These are phyloP conservation scores for Pelodytes ibericus DNA, from an alignment of 2,797 vertebrate species.

Conservation along the genomic window DNA sequence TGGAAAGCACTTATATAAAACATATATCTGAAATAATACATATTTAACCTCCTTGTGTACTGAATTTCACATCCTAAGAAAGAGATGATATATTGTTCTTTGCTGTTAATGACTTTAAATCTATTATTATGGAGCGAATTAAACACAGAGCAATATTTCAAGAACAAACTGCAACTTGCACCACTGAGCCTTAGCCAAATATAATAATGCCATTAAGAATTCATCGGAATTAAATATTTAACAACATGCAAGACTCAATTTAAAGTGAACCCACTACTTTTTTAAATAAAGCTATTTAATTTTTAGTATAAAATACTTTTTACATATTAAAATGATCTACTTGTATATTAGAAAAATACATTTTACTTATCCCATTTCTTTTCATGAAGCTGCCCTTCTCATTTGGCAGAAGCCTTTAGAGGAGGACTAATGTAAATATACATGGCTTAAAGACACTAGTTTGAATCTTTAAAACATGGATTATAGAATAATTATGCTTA, in stretches of 20 bases:
- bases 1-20: too few relatives aligned
- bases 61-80: constrained; percentile 66
- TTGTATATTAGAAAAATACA: too few relatives aligned
- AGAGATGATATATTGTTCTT: constrained; percentile 62
- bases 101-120: constrained; percentile 61
- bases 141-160: constrained; percentile 65
- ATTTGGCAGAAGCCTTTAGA: too few relatives aligned
- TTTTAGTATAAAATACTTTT: too few relatives aligned
- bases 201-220: constrained; percentile 55
- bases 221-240: constrained; percentile 59
- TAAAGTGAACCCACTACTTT: not conserved
- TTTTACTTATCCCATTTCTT: too few relatives aligned
- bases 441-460: too few relatives aligned
- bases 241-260: constrained; percentile 52
- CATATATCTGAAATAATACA: not conserved
- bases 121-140: constrained; percentile 70
- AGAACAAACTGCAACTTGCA: constrained; percentile 62
- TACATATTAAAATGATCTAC: too few relatives aligned
- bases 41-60: not conserved
- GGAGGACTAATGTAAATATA: too few relatives aligned
- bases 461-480: too few relatives aligned
- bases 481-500: too few relatives aligned
- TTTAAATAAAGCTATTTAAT: not conserved
- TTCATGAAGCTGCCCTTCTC: too few relatives aligned
- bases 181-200: constrained; percentile 58